Evolutionary conservation across 2,113 vertebrate genomes (phyloP).

Genomic region (Gadus chalcogrammus): DNA sequence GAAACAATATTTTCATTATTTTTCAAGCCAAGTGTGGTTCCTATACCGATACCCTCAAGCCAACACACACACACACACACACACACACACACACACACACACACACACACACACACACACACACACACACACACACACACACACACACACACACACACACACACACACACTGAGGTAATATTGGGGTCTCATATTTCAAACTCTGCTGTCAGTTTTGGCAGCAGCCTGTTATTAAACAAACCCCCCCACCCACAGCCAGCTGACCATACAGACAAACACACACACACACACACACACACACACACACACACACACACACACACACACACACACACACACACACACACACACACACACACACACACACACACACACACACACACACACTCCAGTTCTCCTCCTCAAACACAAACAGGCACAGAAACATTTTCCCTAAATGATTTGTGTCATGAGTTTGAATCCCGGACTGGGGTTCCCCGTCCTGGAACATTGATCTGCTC

Average conservation of each 20-base stretch:
- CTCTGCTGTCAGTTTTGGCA: slow-evolving; percentile 48
- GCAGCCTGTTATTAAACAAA: slow-evolving; percentile 43
- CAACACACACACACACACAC: slow-evolving; percentile 23
- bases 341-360: slow-evolving; percentile 19
- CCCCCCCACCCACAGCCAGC: slow-evolving; percentile 37
- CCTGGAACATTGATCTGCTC: no score
- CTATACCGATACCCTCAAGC: background rate
- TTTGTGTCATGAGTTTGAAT: background rate
- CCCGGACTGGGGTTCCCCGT: no score
- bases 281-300: slow-evolving; percentile 11
- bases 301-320: slow-evolving; percentile 14
- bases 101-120: slow-evolving; percentile 21
- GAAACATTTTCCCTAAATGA: background rate
- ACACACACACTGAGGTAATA: slow-evolving; percentile 1
- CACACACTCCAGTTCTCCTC: slow-evolving; percentile 2
- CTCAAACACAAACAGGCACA: background rate
- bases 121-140: slow-evolving; percentile 11
- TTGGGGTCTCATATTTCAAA: slow-evolving; percentile 45
- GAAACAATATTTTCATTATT: background rate
- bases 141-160: slow-evolving; percentile 22
- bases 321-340: slow-evolving; percentile 15
- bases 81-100: slow-evolving; percentile 26
- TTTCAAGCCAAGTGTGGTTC: background rate
- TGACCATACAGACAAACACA: slow-evolving; percentile 2
- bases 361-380: slow-evolving; percentile 13